phyloP scores from a whole-genome alignment of 2,888 invertebrate species.

The Caenorhabditis doughertyi region DNA sequence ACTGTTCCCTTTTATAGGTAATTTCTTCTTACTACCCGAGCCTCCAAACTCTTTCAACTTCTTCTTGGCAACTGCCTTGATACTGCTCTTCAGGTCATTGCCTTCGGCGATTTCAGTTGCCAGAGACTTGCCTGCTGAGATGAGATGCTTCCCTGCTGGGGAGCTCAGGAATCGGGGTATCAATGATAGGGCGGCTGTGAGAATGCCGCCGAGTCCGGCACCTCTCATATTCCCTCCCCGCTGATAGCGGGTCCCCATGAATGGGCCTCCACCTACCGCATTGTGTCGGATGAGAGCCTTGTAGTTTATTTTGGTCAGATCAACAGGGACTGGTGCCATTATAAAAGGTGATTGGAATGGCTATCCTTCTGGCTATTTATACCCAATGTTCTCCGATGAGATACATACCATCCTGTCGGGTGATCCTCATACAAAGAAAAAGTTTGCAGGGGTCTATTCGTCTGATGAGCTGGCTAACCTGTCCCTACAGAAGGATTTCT shows the following conservation, averaged over 20 bases:
- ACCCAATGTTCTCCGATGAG: neutral
- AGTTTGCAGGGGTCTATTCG: neutral
- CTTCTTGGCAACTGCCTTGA: neutral
- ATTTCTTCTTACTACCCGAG: too few species aligned
- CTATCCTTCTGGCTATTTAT: too few species aligned
- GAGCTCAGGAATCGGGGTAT: conserved; percentile 8
- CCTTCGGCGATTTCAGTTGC: neutral
- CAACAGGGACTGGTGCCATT: conserved; percentile 27
- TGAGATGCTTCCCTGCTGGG: neutral
- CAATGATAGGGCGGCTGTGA: neutral
- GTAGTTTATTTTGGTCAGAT: conserved; percentile 26
- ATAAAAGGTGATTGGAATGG: conserved; percentile 1
- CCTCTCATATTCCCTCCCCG: conserved; percentile 24
- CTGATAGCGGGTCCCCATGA: conserved; percentile 26
- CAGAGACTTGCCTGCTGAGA: neutral
- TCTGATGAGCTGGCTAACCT: neutral
- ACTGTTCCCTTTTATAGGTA: conserved; percentile 3
- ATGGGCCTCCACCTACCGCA: neutral
- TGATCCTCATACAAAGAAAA: neutral
- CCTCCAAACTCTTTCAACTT: neutral
- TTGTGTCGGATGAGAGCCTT: neutral
- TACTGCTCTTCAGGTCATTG: neutral
- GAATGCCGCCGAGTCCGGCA: conserved; percentile 13
- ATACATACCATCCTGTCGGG: neutral
- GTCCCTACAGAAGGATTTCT: too few species aligned